Evolutionary conservation across 2,888 invertebrate genomes (phyloP).

Genomic region (Girardia tigrina): DNA sequence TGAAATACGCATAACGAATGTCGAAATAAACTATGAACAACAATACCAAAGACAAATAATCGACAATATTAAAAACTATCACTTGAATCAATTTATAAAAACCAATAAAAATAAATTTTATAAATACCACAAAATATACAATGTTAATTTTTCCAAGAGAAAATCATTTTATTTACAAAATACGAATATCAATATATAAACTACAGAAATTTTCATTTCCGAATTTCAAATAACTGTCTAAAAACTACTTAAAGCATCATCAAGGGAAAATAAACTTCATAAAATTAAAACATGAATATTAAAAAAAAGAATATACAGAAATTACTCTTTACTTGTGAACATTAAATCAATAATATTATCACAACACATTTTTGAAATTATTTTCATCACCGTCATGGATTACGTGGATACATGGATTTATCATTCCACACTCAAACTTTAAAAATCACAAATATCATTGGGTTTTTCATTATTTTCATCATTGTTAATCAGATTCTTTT

Average conservation of each 20-base stretch:
- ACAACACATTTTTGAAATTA: not conserved
- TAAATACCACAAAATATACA: conserved; percentile 8
- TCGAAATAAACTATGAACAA: conserved; percentile 10
- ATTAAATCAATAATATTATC: not conserved
- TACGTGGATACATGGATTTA: too few relatives aligned
- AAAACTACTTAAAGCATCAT: not conserved
- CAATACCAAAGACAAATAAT: conserved; percentile 16
- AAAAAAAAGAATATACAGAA: not conserved
- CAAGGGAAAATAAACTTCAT: not conserved
- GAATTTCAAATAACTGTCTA: too few relatives aligned
- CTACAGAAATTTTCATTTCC: not conserved
- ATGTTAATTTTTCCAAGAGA: not conserved
- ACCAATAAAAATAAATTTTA: conserved; percentile 4
- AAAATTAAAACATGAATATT: not conserved
- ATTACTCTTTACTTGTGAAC: not conserved
- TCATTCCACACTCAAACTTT: not conserved
- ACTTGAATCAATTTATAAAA: conserved; percentile 11
- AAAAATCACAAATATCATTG: not conserved
- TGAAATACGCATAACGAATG: not conserved
- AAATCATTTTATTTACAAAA: conserved; percentile 1
- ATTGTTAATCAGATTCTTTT: not conserved
- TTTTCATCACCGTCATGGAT: not conserved
- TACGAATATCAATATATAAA: not conserved
- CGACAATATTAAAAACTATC: conserved; percentile 19
- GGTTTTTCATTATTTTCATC: not conserved